phyloP scores from a whole-genome alignment of 2,888 invertebrate genomes.

The Chrysomela aeneicollis region DNA sequence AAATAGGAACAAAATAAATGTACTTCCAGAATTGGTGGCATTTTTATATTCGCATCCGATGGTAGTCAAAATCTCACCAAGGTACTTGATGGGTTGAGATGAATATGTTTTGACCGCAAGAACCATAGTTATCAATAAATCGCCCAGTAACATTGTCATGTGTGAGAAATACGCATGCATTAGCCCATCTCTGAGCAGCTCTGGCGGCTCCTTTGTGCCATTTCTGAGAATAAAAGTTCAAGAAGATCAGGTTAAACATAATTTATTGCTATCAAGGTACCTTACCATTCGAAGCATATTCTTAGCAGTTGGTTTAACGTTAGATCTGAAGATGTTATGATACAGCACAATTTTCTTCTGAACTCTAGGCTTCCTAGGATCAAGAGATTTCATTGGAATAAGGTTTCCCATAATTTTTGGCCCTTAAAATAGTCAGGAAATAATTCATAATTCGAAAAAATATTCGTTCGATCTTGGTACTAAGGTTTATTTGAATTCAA shows the following conservation, averaged over 20 bases:
- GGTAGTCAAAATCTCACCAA: slow-evolving; percentile 66
- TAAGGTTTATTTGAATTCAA: too few relatives aligned
- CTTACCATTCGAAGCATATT: slow-evolving; percentile 80
- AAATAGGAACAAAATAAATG: too few relatives aligned
- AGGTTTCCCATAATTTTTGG: slow-evolving; percentile 68
- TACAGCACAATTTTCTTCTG: slow-evolving; percentile 77
- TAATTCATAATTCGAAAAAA: too few relatives aligned
- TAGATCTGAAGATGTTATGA: slow-evolving; percentile 80
- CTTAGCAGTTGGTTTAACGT: slow-evolving; percentile 77
- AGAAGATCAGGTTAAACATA: background rate
- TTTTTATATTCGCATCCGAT: too few relatives aligned
- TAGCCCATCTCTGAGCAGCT: slow-evolving; percentile 79
- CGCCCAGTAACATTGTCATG: slow-evolving; percentile 76
- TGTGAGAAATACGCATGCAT: slow-evolving; percentile 72
- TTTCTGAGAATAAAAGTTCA: slow-evolving; percentile 63
- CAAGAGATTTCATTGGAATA: slow-evolving; percentile 66
- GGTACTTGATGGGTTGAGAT: slow-evolving; percentile 81
- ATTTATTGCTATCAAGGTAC: slow-evolving; percentile 14
- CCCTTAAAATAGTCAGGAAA: slow-evolving; percentile 56
- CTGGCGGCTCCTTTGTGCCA: slow-evolving; percentile 77
- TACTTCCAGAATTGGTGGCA: too few relatives aligned
- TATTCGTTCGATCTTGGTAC: too few relatives aligned
- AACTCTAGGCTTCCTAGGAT: slow-evolving; percentile 67
- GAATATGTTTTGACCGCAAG: slow-evolving; percentile 85
- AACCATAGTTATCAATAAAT: slow-evolving; percentile 71